Conservation (phyloP, 2,888 invertebrate genomes). For the Caenorhabditis uteleia region DNA sequence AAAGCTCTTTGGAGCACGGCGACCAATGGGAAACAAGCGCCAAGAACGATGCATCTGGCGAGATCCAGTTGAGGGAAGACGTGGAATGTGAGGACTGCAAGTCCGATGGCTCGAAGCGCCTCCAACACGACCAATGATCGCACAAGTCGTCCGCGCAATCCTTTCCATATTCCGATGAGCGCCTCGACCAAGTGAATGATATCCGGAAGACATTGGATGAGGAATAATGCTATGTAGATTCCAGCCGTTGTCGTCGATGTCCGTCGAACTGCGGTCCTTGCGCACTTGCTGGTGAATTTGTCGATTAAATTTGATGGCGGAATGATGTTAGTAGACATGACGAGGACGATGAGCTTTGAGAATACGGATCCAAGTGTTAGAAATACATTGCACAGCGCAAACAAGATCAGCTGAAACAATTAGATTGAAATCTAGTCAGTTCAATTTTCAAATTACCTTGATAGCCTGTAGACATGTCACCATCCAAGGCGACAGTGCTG, state of each 20-base stretch:
- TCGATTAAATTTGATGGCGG: conserved; percentile 20
- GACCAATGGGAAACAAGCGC: conserved; percentile 40
- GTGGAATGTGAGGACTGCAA: conserved; percentile 48
- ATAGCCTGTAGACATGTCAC: conserved; percentile 50
- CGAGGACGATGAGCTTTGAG: conserved; percentile 54
- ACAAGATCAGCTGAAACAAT: conserved; percentile 55
- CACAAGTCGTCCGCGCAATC: conserved; percentile 29
- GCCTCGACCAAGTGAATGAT: conserved; percentile 46
- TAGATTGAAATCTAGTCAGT: neutral
- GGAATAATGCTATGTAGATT: conserved; percentile 44
- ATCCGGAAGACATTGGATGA: conserved; percentile 64
- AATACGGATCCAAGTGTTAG: conserved; percentile 55
- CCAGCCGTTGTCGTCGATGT: conserved; percentile 45
- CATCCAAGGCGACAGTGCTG: conserved; percentile 53
- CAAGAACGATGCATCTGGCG: conserved; percentile 33
- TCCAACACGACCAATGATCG: conserved; percentile 53
- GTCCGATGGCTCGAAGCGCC: conserved; percentile 50
- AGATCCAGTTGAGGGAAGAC: conserved; percentile 52
- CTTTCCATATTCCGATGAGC: conserved; percentile 39
- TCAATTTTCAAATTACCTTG: conserved; percentile 32
- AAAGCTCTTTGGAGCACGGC: conserved; percentile 38
- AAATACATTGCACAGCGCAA: conserved; percentile 48
- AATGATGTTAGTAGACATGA: conserved; percentile 60
- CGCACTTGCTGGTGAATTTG: conserved; percentile 27
- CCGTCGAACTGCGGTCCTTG: conserved; percentile 32